phyloP scores from a whole-genome alignment of 1,140 invertebrate genomes.

The Drosophila rufa region DNA sequence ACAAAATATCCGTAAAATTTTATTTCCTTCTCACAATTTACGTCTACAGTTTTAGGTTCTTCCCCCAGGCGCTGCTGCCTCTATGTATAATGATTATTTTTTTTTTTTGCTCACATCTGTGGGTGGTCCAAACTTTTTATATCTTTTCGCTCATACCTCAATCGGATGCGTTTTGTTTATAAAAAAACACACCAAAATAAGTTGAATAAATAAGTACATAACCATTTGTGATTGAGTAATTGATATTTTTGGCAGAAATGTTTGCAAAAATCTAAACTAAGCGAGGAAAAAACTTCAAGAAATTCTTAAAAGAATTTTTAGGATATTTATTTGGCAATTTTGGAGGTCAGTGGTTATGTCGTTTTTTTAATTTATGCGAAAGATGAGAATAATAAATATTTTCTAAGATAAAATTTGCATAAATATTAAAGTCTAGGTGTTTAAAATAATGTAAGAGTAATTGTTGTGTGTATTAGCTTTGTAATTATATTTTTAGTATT shows the following conservation, averaged over 20 bases:
- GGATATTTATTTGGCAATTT: neutral
- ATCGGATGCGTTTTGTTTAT: slow-evolving; percentile 60
- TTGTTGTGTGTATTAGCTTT: neutral
- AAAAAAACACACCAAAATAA: slow-evolving; percentile 10
- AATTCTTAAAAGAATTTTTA: neutral
- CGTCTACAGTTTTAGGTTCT: slow-evolving; percentile 8
- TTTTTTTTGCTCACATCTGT: slow-evolving; percentile 19
- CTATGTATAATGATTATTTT: neutral
- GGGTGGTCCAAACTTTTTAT: slow-evolving; percentile 49
- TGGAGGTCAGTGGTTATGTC: no score
- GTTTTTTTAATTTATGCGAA: neutral
- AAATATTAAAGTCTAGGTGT: neutral
- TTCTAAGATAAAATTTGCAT: neutral
- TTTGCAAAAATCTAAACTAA: slow-evolving; percentile 8
- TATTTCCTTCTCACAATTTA: slow-evolving; percentile 12
- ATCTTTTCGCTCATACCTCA: slow-evolving; percentile 38
- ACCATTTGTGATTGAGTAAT: slow-evolving; percentile 46
- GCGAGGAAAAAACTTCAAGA: neutral
- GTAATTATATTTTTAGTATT: neutral
- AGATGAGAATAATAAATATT: neutral
- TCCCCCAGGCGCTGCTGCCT: neutral
- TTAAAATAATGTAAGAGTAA: neutral
- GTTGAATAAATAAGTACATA: slow-evolving; percentile 30
- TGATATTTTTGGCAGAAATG: slow-evolving; percentile 55
- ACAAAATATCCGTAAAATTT: slow-evolving; percentile 53